These are phyloP conservation scores for Chelon auratus DNA, from an alignment of 2,797 vertebrate genomes.

Conservation along the genomic window DNA sequence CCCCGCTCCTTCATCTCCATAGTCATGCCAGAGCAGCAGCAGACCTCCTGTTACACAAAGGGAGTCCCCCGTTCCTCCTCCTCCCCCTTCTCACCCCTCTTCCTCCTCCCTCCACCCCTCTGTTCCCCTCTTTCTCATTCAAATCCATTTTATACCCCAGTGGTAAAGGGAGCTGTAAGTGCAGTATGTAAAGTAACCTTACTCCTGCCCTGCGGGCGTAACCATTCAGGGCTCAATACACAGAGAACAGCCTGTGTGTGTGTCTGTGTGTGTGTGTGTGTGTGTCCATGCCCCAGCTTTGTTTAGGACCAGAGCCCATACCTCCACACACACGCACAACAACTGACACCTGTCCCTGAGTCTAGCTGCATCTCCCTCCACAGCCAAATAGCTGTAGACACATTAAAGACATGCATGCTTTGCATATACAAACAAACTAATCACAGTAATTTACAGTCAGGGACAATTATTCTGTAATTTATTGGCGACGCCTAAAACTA, in stretches of 20 bases:
- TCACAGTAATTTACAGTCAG: slow-evolving; percentile 7
- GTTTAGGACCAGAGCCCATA: slow-evolving; percentile 65
- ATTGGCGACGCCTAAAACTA: too few species aligned
- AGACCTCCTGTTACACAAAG: slow-evolving; percentile 86
- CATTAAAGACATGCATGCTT: slow-evolving; percentile 15
- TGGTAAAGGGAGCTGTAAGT: slow-evolving; percentile 88
- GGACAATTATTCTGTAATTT: neutral
- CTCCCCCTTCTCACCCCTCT: slow-evolving; percentile 23
- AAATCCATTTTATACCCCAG: slow-evolving; percentile 92
- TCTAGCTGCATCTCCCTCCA: slow-evolving; percentile 48
- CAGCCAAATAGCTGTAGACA: slow-evolving; percentile 15
- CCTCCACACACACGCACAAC: slow-evolving; percentile 59
- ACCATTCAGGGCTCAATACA: slow-evolving; percentile 70
- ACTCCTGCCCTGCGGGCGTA: slow-evolving; percentile 74
- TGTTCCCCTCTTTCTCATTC: slow-evolving; percentile 90
- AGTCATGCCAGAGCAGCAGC: slow-evolving; percentile 85
- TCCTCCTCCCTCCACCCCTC: slow-evolving; percentile 68
- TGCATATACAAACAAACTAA: slow-evolving; percentile 19
- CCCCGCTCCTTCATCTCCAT: slow-evolving; percentile 86
- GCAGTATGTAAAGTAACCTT: slow-evolving; percentile 88
- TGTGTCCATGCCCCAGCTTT: slow-evolving; percentile 65
- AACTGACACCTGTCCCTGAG: slow-evolving; percentile 73
- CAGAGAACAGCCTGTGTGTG: slow-evolving; percentile 66
- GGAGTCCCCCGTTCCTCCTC: slow-evolving; percentile 60
- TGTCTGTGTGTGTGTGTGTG: slow-evolving; percentile 59